Conservation (phyloP, 2,797 vertebrate genomes). For the Vireo griseus region DNA sequence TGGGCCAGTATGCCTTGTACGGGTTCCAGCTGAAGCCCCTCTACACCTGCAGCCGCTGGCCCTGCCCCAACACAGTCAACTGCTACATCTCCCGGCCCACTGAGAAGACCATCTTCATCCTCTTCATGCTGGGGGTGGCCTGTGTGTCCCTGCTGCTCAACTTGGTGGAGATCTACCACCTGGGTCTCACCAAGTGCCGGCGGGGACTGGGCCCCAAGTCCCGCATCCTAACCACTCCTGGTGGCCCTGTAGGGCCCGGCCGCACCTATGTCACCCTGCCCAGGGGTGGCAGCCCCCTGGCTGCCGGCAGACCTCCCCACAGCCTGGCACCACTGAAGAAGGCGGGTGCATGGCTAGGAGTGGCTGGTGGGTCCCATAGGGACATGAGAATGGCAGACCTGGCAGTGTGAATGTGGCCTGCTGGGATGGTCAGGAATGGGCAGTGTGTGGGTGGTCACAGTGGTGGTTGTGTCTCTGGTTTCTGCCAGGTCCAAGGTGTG, state of each 20-base stretch:
- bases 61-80: slow-evolving; percentile 87
- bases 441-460: fast-evolving
- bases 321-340: not conserved
- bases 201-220: slow-evolving; percentile 71
- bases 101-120: slow-evolving; percentile 88
- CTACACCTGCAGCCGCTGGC: slow-evolving; percentile 85
- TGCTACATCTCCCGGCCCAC: slow-evolving; percentile 90
- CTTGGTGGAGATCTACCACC: slow-evolving; percentile 87
- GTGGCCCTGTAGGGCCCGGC: not conserved
- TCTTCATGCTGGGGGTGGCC: slow-evolving; percentile 88
- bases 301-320: slow-evolving; percentile 71
- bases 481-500: not conserved
- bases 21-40: slow-evolving; percentile 86
- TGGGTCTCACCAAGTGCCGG: slow-evolving; percentile 83
- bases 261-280: not conserved
- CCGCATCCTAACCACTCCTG: not conserved
- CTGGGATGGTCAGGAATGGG: not conserved
- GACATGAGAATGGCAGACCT: not conserved
- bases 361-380: not conserved
- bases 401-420: not conserved
- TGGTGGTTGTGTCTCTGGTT: not conserved
- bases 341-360: not conserved
- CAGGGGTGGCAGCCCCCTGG: slow-evolving; percentile 31
- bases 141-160: slow-evolving; percentile 86
- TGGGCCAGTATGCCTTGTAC: slow-evolving; percentile 86